Evolutionary conservation across 2,888 invertebrate genomes (phyloP), one percentile per base, ranked within the genome.

Genomic region (Nycteola revayana): DNA sequence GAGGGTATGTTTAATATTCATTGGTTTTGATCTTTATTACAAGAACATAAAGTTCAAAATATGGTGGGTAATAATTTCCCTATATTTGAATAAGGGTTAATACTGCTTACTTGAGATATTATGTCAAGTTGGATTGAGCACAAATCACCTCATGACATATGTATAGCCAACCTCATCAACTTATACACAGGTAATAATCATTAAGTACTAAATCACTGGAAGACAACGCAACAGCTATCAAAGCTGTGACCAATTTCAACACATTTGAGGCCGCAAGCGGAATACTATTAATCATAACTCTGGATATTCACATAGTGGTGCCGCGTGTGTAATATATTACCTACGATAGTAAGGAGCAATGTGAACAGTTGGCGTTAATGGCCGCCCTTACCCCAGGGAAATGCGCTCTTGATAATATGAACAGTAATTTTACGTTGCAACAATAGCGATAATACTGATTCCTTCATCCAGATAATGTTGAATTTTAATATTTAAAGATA

Each of bases 291-390:
- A 72, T 72, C 72, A 69, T 64, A 68, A 53, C 54, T 51, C 56
- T 51, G 49, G 56, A 60, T 66, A 65, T 61, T 60, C 65, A 65
- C 52, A 60, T 53, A 59, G 60, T 46, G 32, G 52, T 57, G 49
- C 65, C 65, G 59, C 64, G 57, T 71, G 72, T 60, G 56, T 68
- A 60, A 73, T 75, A 74, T 71, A 74, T 75, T 73, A 71, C 65
- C 56, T 62, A 68, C 61, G 61, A 61, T 68, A 68, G 70, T 66
- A 64, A 64, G 61, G 51, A 56, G 50, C 47, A 54, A 73, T 69
- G 81, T 61, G 79, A 84, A 85, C 87, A 87, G 87, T 86, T 87
- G 87, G 82, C 76, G 80, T 68, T 86, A 87, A 87, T 87, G 81
- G 83, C 59, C 58, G 64, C 55, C 66, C 70, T 65, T 75, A 79